Evolutionary conservation across 2,113 vertebrate genomes (phyloP), one percentile per base, ranked within the genome.

Genomic region (Cariama cristata): DNA sequence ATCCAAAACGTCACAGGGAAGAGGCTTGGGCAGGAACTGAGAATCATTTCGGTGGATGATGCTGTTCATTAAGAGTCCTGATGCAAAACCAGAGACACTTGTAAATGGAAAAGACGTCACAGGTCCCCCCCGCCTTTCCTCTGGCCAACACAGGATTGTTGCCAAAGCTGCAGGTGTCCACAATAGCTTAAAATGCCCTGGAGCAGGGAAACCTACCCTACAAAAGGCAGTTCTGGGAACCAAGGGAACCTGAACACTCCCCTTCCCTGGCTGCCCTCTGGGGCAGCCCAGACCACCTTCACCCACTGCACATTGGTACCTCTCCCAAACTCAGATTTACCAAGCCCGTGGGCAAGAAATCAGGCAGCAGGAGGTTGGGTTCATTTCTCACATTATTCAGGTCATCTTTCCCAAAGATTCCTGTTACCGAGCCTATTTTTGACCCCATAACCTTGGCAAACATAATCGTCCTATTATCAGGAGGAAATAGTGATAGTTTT

Each of bases 401-500:
- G 22, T 75, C 73, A 33, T 56, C 47, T 4, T 69, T 72, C 44
- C 52, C 88, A 59, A 12, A 72, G 73, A 91, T 86, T 86, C 33
- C 52, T 81, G 22, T 55, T 83, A 12, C 77, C 79, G 63, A 88
- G 64, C 28, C 86, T 52, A 27, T 63, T 83, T 84, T 52, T 35
- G 33, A 81, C 76, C 76, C 40, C 5, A 1, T 58, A 45, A 74
- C 55, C 84, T 53, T 7, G 3, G 56, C 64, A 49, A 85, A 64
- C 73, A n/a, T 81, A 69, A 91, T 91, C 89, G 87, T 84, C 52
- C 49, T 84, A 45, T 66, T 81, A 95, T 68, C 62, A 62, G 45
- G 85, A 95, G 84, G 76, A 95, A 95, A 88, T 35, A 60, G 83
- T 32, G 49, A 89, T n/a, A 45, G 74, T 23, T 93, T 88, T 90